Percentiles rank a stretch among this genome's conserved stretches.
phyloP scores from a whole-genome alignment of 2,888 invertebrate species.

The Clivina fossor region DNA sequence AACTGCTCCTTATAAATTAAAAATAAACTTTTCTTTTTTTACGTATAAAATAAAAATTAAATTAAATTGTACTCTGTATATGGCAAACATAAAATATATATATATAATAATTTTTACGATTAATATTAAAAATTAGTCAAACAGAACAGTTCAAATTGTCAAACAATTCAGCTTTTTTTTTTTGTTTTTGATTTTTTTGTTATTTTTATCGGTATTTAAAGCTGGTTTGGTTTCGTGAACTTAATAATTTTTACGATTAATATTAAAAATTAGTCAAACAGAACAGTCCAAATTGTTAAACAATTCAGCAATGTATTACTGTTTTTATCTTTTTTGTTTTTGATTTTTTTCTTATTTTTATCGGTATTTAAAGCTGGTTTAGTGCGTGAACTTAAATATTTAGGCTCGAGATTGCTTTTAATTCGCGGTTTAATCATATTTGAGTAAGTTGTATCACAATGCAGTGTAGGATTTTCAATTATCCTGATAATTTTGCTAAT shows the following conservation, averaged over 20 bases:
- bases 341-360: background rate
- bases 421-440: constrained; percentile 11
- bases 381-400: constrained; percentile 8
- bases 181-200: constrained; percentile 7
- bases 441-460: background rate
- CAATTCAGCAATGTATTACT: constrained; percentile 16
- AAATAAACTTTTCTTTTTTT: no score
- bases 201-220: background rate
- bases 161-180: constrained; percentile 17
- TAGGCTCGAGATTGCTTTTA: background rate
- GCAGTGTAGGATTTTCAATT: constrained; percentile 1
- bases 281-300: constrained; percentile 19
- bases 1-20: no score
- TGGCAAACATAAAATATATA: no score
- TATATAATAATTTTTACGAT: background rate
- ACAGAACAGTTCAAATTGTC: constrained; percentile 19
- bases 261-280: constrained; percentile 13
- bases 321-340: constrained; percentile 6
- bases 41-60: no score
- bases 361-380: background rate
- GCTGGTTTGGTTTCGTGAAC: background rate
- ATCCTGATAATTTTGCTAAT: constrained; percentile 13
- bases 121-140: constrained; percentile 7
- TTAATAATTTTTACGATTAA: background rate
- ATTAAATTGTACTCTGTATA: no score